These are phyloP conservation scores for Empis livida DNA, from an alignment of 2,888 invertebrate genomes.

Conservation along the genomic window DNA sequence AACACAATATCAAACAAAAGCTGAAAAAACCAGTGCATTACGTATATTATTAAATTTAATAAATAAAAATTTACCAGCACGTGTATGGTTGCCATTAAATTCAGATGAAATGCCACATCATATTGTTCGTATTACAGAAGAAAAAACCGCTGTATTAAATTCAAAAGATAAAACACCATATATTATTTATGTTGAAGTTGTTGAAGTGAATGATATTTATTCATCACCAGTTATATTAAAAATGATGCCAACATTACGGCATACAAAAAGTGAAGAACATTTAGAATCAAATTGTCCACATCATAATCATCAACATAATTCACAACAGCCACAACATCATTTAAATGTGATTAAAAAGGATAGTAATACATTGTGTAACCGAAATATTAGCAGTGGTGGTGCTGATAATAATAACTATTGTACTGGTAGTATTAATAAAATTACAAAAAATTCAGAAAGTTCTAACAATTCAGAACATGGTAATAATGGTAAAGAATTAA, in stretches of 20 bases:
- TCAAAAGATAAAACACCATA: conserved; percentile 88
- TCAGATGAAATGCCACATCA: conserved; percentile 68
- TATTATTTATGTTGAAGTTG: conserved; percentile 93
- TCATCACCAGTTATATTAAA: conserved; percentile 83
- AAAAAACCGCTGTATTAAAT: conserved; percentile 94
- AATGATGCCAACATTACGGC: conserved; percentile 71
- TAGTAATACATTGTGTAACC: conserved; percentile 21
- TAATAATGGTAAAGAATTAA: neutral
- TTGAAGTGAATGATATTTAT: conserved; percentile 71
- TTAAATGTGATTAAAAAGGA: conserved; percentile 8
- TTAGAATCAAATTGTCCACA: conserved; percentile 37
- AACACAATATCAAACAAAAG: conserved; percentile 70
- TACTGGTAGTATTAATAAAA: conserved; percentile 4
- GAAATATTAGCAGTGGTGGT: conserved; percentile 24
- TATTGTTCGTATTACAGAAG: conserved; percentile 91
- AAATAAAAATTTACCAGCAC: conserved; percentile 92
- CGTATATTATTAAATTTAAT: conserved; percentile 86
- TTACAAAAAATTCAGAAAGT: conserved; percentile 7
- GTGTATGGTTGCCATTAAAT: conserved; percentile 94
- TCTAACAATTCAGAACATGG: conserved; percentile 5
- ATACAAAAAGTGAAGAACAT: conserved; percentile 91
- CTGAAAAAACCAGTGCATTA: conserved; percentile 82
- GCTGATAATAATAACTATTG: conserved; percentile 18
- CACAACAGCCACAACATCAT: conserved; percentile 22
- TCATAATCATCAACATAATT: conserved; percentile 14